phyloP scores from a whole-genome alignment of 2,888 invertebrate species.

The Drosophila eohydei region DNA sequence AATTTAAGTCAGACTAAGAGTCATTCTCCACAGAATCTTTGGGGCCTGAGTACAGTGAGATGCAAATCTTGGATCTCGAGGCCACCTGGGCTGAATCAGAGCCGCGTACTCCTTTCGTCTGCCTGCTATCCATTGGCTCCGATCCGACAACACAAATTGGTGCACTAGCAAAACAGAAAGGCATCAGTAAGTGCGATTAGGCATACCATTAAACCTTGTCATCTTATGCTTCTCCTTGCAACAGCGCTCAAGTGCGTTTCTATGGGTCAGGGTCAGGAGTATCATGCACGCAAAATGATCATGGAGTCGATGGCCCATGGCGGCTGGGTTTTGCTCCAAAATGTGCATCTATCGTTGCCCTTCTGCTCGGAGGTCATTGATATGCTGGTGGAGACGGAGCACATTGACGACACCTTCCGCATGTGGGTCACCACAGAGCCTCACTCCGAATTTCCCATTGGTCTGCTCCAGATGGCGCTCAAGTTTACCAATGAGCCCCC shows the following conservation, averaged over 20 bases:
- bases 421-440: constrained; percentile 98
- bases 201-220: not conserved
- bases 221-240: not conserved
- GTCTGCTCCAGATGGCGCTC: constrained; percentile 94
- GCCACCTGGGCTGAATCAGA: constrained; percentile 95
- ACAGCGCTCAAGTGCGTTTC: constrained; percentile 93
- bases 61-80: constrained; percentile 96
- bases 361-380: constrained; percentile 97
- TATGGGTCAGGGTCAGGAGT: constrained; percentile 98
- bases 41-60: constrained; percentile 95
- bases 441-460: constrained; percentile 97
- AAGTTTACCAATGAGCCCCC: constrained; percentile 99
- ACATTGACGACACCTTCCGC: constrained; percentile 92
- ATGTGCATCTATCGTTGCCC: constrained; percentile 97
- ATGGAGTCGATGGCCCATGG: constrained; percentile 92
- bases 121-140: constrained; percentile 96
- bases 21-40: constrained; percentile 88
- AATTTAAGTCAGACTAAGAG: constrained; percentile 8
- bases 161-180: constrained; percentile 92
- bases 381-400: constrained; percentile 93
- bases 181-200: constrained; percentile 88
- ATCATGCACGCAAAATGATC: constrained; percentile 93
- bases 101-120: constrained; percentile 94
- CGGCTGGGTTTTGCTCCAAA: constrained; percentile 97
- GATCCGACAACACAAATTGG: constrained; percentile 98